A percentile compares a stretch with the other conserved stretches of the same genome.
phyloP scores from a whole-genome alignment of 2,888 invertebrate genomes.

The Malthinus seriepunctatus region DNA sequence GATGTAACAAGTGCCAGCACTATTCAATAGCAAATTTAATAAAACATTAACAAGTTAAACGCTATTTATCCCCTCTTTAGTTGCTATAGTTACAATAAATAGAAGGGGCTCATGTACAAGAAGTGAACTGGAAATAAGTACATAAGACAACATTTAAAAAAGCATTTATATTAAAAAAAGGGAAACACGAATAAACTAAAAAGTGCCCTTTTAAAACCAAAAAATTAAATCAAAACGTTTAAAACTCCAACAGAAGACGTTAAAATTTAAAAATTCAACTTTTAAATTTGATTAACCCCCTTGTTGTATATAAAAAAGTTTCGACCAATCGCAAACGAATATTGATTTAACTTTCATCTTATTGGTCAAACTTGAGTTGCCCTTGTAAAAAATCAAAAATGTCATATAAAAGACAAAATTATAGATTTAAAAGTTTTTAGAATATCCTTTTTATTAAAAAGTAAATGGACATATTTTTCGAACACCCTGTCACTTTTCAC shows the following conservation, averaged over 20 bases:
- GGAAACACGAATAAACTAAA: background rate
- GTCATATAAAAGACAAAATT: background rate
- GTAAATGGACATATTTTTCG: too few relatives aligned
- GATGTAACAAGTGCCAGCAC: conserved; percentile 24
- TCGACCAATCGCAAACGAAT: conserved; percentile 5
- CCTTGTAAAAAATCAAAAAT: conserved; percentile 17
- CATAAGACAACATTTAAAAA: conserved; percentile 3
- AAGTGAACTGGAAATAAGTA: conserved; percentile 1
- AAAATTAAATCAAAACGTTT: too few relatives aligned
- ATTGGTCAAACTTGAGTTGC: conserved; percentile 4
- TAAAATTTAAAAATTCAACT: too few relatives aligned
- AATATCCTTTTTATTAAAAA: too few relatives aligned
- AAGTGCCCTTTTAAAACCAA: background rate
- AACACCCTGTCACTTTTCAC: too few relatives aligned
- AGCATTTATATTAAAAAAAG: background rate
- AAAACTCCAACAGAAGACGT: too few relatives aligned
- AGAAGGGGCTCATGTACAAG: conserved; percentile 19
- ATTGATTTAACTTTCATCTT: conserved; percentile 8
- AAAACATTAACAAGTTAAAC: conserved; percentile 37
- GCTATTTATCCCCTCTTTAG: conserved; percentile 33
- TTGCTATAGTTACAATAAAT: conserved; percentile 24
- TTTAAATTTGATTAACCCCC: too few relatives aligned
- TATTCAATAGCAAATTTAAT: conserved; percentile 33
- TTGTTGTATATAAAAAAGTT: background rate
- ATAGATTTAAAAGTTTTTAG: background rate